Evolutionary conservation across 2,113 vertebrate species (phyloP), one percentile per base, ranked within the genome.

Genomic region (Pithys albifrons): DNA sequence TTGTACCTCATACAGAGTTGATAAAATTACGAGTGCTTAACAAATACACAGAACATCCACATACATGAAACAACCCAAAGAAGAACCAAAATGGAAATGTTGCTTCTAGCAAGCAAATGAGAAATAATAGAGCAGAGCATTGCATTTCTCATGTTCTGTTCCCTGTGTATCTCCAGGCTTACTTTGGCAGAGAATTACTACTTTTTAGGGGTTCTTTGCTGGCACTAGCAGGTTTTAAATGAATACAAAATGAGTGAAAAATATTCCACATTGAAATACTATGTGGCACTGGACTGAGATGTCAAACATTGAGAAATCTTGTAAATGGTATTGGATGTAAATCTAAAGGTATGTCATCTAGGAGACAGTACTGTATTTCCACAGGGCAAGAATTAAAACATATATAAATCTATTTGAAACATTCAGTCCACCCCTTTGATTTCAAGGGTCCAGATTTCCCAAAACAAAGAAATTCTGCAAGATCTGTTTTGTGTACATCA

Each of bases 391-490:
- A 94, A 81, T 64, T 52, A 94, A 94, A 78, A 84, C 48, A 20
- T 27, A 65, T 43, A 74, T 67, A 93, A 80, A 95, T 39, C 48
- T 55, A 77, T 61, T 77, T 52, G 64, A 93, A 96, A 75, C 65
- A 86, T 88, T 67, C 19, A 12, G 15, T 71, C 92, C 85, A 95
- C 24, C 10, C 8, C 59, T 96, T 88, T 88, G 65, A 91, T 94
- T 93, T 88, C 74, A 88, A 59, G 54, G 88, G 62, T 33, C 45
- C 37, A 89, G 41, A 88, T 91, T 95, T 93, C 93, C 79, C 79
- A 55, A 93, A 96, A 92, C 88, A 96, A 95, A 94, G 88, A 94
- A 95, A 88, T 92, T 90, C 79, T 92, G 85, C 61, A 81, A 93
- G 96, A 74, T 97, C 92, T 91, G 78, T 75, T 96, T 86, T 92